Percentiles rank a stretch among this genome's conserved stretches.
These are phyloP conservation scores for Melanotaenia duboulayi DNA, from an alignment of 2,113 vertebrate genomes.

Conservation along the genomic window DNA sequence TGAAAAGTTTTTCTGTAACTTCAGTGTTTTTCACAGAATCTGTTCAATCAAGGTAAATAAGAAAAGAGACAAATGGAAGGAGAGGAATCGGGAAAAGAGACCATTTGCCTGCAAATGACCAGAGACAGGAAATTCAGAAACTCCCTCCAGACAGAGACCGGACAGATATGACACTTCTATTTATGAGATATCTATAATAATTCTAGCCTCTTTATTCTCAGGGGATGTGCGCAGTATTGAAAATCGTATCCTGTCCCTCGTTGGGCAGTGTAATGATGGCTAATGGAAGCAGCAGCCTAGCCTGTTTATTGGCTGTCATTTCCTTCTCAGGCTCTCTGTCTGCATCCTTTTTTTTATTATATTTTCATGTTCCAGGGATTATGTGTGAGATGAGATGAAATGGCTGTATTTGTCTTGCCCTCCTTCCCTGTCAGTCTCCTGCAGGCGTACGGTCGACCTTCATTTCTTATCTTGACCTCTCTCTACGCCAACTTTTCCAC, in stretches of 20 bases:
- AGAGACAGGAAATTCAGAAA: conserved; percentile 41
- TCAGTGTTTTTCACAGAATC: no score
- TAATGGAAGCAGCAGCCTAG: conserved; percentile 69
- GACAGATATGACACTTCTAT: conserved; percentile 58
- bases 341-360: conserved; percentile 7
- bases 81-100: not conserved
- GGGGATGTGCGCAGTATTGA: conserved; percentile 18
- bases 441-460: not conserved
- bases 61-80: no score
- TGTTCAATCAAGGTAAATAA: no score
- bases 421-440: not conserved
- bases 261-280: conserved; percentile 65
- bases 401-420: conserved; percentile 19
- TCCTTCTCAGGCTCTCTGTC: conserved; percentile 41
- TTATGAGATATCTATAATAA: conserved; percentile 61
- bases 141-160: conserved; percentile 42
- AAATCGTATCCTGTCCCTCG: conserved; percentile 65
- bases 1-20: no score
- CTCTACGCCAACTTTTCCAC: not conserved
- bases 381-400: conserved; percentile 38
- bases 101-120: conserved; percentile 42
- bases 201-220: conserved; percentile 41
- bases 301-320: conserved; percentile 73
- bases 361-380: conserved; percentile 31
- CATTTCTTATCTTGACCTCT: conserved; percentile 3